Evolutionary conservation across 2,797 vertebrate species (phyloP), one percentile per base, ranked within the genome.

Genomic region (Balearica regulorum): DNA sequence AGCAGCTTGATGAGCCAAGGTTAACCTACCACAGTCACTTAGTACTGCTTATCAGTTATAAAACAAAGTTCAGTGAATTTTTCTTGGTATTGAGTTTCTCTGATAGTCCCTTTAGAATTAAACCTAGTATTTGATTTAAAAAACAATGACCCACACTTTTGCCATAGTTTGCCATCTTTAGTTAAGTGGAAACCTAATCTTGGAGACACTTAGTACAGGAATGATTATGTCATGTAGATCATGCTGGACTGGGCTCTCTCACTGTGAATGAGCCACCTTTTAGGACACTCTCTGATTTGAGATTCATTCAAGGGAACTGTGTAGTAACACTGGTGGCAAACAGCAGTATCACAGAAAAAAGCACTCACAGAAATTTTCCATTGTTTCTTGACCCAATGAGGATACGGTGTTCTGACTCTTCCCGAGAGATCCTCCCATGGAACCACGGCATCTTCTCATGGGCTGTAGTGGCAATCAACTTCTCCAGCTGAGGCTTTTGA

Each of bases 361-460:
- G 2, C 70, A 98, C 99, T 99, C 94, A 99, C 99, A 99, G 95
- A 96, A 99, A 99, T 89, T 98, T 99, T 76, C 99, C 99, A 9
- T 99, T 99, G 46, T n/a, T 95, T 61, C 97, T 98, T 7, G 95
- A 86, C 11, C 98, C 98, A 48, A 95, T 95, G 43, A 99, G 98
- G 44, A 99, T 98, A 48, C 98, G 96, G 7, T 98, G 97, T 71
- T 99, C 99, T 0, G 99, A 99, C 49, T 98, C 98, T 8, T 98
- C 98, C 16, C 99, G 98, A 26, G 98, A 98, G 69, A 99, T 99
- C 24, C 95, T 94, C 21, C 99, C 99, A 0, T 99, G 99, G 97
- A 99, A 99, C 99, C 99, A 99, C 0, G 99, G 99, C 99, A 99
- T 99, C 94, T 97, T 99, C 88, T 99, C 98, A 46, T 99, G 99